phyloP scores from a whole-genome alignment of 2,888 invertebrate species.

The Acleris cristana region DNA sequence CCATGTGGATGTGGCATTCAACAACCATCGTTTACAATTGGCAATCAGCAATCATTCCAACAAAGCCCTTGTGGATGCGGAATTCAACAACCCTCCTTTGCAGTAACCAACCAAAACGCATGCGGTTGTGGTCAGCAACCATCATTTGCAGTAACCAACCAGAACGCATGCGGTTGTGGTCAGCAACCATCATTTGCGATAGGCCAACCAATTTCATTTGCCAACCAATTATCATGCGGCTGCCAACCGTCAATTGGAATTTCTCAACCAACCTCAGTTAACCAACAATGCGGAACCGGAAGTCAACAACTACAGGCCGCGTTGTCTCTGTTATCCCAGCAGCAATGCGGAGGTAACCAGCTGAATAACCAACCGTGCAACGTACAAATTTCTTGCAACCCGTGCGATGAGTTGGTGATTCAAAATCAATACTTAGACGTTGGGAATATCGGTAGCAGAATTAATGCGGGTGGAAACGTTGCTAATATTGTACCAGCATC shows the following conservation, averaged over 20 bases:
- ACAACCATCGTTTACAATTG: not conserved
- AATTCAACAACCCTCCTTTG: not conserved
- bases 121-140: not conserved
- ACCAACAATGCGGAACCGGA: not conserved
- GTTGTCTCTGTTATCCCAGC: not conserved
- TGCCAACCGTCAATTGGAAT: not conserved
- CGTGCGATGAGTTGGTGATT: not conserved
- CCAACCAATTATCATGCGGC: not conserved
- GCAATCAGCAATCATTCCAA: not conserved
- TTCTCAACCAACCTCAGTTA: not conserved
- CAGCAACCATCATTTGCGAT: not conserved
- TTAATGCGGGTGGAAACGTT: not conserved
- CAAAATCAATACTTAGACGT: not conserved
- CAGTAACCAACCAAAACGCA: not conserved
- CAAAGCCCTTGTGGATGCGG: not conserved
- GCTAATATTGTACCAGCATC: conserved; percentile 7
- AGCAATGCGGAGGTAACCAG: not conserved
- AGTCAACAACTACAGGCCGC: not conserved
- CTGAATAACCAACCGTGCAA: not conserved
- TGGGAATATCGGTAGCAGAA: not conserved
- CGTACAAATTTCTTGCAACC: not conserved
- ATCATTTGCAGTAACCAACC: not conserved
- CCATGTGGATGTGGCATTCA: not conserved
- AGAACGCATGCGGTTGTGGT: not conserved
- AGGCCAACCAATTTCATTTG: not conserved